Evolutionary conservation across 2,888 invertebrate genomes (phyloP).

Genomic region (Limulus polyphemus): DNA sequence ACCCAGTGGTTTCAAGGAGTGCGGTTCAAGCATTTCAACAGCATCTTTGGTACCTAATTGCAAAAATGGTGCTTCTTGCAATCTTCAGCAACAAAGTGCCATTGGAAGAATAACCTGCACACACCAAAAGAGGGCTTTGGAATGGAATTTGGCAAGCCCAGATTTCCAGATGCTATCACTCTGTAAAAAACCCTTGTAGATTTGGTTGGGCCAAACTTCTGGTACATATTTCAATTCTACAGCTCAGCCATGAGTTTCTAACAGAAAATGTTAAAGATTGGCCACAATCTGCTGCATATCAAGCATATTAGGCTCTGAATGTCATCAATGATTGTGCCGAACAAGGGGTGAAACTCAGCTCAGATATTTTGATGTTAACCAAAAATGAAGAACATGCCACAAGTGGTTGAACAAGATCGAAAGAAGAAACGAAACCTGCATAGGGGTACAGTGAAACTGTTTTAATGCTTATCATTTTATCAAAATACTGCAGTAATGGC

Average conservation of each 20-base stretch:
- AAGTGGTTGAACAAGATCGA: slow-evolving; percentile 2
- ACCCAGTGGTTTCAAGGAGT: too few relatives aligned
- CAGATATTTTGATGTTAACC: background rate
- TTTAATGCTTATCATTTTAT: too few relatives aligned
- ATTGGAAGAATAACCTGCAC: too few relatives aligned
- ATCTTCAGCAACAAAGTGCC: too few relatives aligned
- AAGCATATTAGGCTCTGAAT: slow-evolving; percentile 2
- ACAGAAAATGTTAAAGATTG: slow-evolving; percentile 2
- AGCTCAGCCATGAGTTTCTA: background rate
- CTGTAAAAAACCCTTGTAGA: background rate
- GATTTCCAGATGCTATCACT: background rate
- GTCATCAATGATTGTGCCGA: slow-evolving; percentile 3
- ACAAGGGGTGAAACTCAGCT: slow-evolving; percentile 1
- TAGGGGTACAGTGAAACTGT: too few relatives aligned
- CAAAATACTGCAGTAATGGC: too few relatives aligned
- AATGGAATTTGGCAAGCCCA: slow-evolving; percentile 1
- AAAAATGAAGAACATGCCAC: slow-evolving; percentile 2
- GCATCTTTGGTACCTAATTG: too few relatives aligned
- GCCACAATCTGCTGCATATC: background rate
- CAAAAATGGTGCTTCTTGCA: too few relatives aligned
- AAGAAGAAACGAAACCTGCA: background rate
- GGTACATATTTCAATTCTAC: background rate
- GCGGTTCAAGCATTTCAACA: too few relatives aligned
- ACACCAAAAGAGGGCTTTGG: slow-evolving; percentile 1
- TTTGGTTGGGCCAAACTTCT: background rate